These are phyloP conservation scores for Alexandromys fortis DNA, from an alignment of 2,113 vertebrate genomes.

Conservation along the genomic window DNA sequence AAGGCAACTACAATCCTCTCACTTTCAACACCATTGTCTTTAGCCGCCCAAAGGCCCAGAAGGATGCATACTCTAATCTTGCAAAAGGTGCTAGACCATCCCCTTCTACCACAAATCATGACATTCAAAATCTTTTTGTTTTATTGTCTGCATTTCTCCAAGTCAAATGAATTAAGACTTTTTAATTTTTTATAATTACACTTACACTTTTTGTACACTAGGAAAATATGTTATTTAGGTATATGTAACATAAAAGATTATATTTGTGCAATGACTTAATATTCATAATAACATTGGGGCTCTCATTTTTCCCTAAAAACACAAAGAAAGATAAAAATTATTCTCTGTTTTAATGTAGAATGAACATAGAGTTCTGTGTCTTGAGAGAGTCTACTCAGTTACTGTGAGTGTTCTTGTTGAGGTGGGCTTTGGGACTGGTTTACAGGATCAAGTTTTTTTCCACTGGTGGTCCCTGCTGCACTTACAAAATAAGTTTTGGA, in stretches of 20 bases:
- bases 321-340: constrained; percentile 4
- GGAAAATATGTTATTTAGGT: background rate
- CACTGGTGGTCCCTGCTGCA: background rate
- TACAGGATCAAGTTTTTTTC: background rate
- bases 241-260: constrained; percentile 29
- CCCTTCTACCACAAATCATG: background rate
- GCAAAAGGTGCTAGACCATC: background rate
- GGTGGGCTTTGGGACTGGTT: background rate
- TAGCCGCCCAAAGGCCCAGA: background rate
- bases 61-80: background rate
- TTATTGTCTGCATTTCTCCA: constrained; percentile 31
- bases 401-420: background rate
- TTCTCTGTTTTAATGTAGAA: background rate
- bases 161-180: background rate
- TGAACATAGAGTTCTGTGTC: background rate
- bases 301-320: constrained; percentile 30
- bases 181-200: background rate
- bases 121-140: background rate
- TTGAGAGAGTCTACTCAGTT: background rate
- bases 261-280: background rate
- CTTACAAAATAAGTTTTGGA: background rate
- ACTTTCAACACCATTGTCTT: background rate
- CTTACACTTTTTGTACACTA: background rate
- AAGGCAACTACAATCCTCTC: background rate
- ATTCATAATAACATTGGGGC: background rate